Conservation (phyloP, 2,113 vertebrate genomes). For the Bufo gargarizans region DNA sequence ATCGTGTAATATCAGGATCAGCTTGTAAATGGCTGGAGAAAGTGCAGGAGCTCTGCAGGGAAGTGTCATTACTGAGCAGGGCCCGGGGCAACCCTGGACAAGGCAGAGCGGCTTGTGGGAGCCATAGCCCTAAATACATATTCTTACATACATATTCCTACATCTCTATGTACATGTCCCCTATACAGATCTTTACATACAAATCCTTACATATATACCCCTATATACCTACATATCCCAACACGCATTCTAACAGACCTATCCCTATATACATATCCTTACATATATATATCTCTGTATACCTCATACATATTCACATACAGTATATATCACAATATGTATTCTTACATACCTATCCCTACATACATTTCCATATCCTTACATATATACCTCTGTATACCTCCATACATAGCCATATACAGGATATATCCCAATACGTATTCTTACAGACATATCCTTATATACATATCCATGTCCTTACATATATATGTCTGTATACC, state of each 20-base stretch:
- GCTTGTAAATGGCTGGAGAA: conserved; percentile 16
- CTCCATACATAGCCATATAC: neutral
- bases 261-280: neutral
- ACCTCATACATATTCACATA: neutral
- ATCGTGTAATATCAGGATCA: conserved; percentile 16
- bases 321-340: neutral
- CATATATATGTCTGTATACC: neutral
- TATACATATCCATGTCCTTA: neutral
- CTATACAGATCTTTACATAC: neutral
- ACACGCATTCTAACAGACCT: neutral
- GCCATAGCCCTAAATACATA: neutral
- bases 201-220: no score
- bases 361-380: neutral
- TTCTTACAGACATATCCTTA: neutral
- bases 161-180: neutral
- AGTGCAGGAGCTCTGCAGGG: neutral
- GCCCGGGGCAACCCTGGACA: neutral
- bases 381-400: neutral
- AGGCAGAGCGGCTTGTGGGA: neutral
- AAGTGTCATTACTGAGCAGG: neutral
- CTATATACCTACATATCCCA: no score
- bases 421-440: neutral
- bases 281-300: neutral
- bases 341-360: neutral
- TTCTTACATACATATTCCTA: no score